A percentile compares a stretch with the other conserved stretches of the same genome.
Conservation (phyloP, 2,797 vertebrate species). For the Danio kyathit region DNA sequence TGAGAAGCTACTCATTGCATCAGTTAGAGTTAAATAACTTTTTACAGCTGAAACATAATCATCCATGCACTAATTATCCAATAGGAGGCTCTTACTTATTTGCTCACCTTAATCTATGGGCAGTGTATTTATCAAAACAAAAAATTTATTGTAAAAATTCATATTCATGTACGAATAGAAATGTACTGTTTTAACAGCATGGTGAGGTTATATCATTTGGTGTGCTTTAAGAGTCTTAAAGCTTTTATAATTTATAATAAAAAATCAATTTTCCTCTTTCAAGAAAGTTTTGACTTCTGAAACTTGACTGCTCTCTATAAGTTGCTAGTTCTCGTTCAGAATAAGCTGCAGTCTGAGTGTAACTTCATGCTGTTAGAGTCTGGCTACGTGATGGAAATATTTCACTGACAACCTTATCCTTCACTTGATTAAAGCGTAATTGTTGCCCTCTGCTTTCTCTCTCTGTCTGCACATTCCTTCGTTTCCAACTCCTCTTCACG, state of each 20-base stretch:
- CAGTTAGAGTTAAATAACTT: too few species aligned
- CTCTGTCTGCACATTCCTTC: not conserved
- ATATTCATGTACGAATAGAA: too few species aligned
- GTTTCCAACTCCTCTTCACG: constrained; percentile 9
- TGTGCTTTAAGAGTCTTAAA: not conserved
- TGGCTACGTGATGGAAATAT: not conserved
- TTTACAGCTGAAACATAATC: too few species aligned
- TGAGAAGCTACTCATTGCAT: too few species aligned
- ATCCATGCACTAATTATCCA: too few species aligned
- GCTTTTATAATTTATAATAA: not conserved
- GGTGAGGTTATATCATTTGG: too few species aligned
- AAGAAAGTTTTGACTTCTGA: not conserved
- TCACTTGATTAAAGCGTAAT: not conserved
- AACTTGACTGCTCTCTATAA: not conserved
- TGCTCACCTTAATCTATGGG: too few species aligned
- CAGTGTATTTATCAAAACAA: too few species aligned
- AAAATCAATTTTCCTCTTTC: not conserved
- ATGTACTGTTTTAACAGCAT: too few species aligned
- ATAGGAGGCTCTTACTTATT: too few species aligned
- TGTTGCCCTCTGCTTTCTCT: not conserved
- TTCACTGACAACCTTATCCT: not conserved
- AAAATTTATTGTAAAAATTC: too few species aligned
- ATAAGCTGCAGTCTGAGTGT: not conserved
- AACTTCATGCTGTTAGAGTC: not conserved
- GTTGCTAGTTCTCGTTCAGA: not conserved